Conservation (phyloP, 2,888 invertebrate genomes). For the Scotopteryx bipunctaria region DNA sequence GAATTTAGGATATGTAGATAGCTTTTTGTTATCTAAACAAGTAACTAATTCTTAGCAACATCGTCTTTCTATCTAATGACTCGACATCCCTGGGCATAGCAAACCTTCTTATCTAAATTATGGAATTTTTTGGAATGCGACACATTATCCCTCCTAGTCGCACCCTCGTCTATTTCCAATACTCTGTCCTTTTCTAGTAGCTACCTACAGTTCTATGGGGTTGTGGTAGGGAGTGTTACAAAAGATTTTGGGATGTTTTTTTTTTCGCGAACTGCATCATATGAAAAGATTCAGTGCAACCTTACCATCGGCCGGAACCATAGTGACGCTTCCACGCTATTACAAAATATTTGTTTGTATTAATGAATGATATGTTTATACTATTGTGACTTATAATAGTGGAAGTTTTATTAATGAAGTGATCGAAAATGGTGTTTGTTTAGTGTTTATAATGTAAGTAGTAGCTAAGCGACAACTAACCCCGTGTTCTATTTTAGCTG, state of each 20-base stretch:
- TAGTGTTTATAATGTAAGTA: slow-evolving; percentile 25
- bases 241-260: slow-evolving; percentile 80
- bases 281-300: slow-evolving; percentile 64
- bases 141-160: slow-evolving; percentile 58
- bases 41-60: neutral
- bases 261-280: slow-evolving; percentile 78
- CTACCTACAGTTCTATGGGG: slow-evolving; percentile 70
- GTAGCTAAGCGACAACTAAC: slow-evolving; percentile 1
- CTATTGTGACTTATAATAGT: slow-evolving; percentile 18
- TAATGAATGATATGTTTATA: slow-evolving; percentile 35
- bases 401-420: slow-evolving; percentile 20
- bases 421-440: slow-evolving; percentile 18
- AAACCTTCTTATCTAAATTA: slow-evolving; percentile 81
- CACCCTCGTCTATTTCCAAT: slow-evolving; percentile 46
- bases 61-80: slow-evolving; percentile 8
- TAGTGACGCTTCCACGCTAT: slow-evolving; percentile 30
- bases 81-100: slow-evolving; percentile 79
- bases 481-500: neutral
- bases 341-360: slow-evolving; percentile 9
- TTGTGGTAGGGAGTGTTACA: slow-evolving; percentile 73
- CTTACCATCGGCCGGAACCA: slow-evolving; percentile 25
- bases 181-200: slow-evolving; percentile 56
- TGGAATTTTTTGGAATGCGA: slow-evolving; percentile 82
- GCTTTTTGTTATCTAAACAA: neutral
- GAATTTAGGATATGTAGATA: neutral